Percentiles rank a stretch among this genome's conserved stretches.
phyloP scores from a whole-genome alignment of 92 coral and sea anemone genomes.

The Palythoa heliodiscus region DNA sequence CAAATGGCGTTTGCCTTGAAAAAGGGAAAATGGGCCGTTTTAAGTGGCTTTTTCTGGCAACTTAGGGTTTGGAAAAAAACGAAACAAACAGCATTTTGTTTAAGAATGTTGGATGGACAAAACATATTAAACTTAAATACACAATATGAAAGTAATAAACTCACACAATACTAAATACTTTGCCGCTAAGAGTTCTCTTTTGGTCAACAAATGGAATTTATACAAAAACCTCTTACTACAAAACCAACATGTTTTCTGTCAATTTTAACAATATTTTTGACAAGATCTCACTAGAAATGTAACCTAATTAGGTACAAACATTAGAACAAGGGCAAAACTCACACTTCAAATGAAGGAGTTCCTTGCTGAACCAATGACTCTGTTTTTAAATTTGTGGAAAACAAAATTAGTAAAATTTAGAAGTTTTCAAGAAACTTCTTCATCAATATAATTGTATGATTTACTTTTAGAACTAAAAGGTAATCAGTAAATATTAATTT shows the following conservation, averaged over 20 bases:
- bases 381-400: not conserved
- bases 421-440: not conserved
- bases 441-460: too few relatives aligned
- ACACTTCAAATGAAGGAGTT: constrained; percentile 4
- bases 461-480: too few relatives aligned
- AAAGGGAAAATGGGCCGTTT: not conserved
- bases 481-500: too few relatives aligned
- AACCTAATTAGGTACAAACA: not conserved
- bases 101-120: too few relatives aligned
- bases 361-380: not conserved
- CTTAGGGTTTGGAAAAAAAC: not conserved
- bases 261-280: not conserved
- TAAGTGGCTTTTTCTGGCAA: not conserved
- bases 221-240: too few relatives aligned
- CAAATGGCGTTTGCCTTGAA: not conserved
- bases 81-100: too few relatives aligned
- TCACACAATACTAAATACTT: too few relatives aligned
- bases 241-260: not conserved
- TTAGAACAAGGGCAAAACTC: not conserved
- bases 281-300: not conserved
- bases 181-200: too few relatives aligned
- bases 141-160: too few relatives aligned
- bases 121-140: too few relatives aligned
- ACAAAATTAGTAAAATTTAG: not conserved
- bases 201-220: too few relatives aligned